Evolutionary conservation across 1,140 invertebrate genomes (phyloP).

Genomic region (Danaus plexippus): DNA sequence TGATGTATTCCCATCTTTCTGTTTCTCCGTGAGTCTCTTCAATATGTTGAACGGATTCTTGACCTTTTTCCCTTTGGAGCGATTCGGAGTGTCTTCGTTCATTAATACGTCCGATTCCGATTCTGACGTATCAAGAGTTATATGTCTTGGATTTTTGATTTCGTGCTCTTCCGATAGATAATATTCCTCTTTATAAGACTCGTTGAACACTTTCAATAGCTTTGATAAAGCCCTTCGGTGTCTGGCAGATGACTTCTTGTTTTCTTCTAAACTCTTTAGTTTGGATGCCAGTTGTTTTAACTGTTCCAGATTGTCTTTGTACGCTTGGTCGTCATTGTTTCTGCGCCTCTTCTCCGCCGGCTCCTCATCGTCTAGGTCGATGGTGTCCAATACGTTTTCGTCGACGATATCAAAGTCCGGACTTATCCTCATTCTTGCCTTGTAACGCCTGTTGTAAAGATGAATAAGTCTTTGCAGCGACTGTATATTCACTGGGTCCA

Average conservation of each 20-base stretch:
- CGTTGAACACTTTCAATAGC: conserved; percentile 50
- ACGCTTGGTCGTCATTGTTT: conserved; percentile 15
- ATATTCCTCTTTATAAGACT: conserved; percentile 47
- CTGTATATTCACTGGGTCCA: conserved; percentile 22
- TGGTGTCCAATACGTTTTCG: conserved; percentile 42
- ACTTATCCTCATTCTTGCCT: conserved; percentile 35
- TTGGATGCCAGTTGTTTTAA: conserved; percentile 31
- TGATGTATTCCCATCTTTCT: conserved; percentile 15
- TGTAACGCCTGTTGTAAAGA: conserved; percentile 43
- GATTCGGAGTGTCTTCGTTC: conserved; percentile 20
- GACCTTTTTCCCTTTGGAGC: conserved; percentile 35
- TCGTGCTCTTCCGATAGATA: conserved; percentile 39
- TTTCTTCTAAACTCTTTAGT: conserved; percentile 35
- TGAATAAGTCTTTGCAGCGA: conserved; percentile 36
- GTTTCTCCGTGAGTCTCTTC: conserved; percentile 40
- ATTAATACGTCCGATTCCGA: conserved; percentile 30
- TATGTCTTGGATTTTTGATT: conserved; percentile 35
- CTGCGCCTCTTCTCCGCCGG: conserved; percentile 30
- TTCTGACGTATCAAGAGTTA: conserved; percentile 39
- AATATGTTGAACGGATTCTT: conserved; percentile 56
- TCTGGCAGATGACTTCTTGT: conserved; percentile 30
- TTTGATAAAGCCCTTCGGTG: conserved; percentile 48
- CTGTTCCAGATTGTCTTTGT: conserved; percentile 38
- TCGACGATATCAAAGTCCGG: conserved; percentile 37
- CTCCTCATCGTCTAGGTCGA: conserved; percentile 49